Base-by-base conservation (phyloP, 2,888 invertebrate genomes). In the Hyalella azteca region DNA sequence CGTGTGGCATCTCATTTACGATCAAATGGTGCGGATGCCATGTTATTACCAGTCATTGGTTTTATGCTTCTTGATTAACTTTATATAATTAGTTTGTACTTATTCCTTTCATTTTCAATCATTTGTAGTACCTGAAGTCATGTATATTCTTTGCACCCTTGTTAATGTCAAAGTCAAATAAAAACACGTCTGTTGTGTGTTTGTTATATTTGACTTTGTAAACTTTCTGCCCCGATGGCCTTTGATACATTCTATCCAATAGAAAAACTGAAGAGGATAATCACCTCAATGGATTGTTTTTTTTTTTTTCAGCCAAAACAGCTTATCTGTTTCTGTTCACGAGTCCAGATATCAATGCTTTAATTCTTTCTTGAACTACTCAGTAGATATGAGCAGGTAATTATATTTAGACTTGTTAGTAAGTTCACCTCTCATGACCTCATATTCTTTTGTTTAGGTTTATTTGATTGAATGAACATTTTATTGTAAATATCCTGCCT, bases 311-410 rank as follows among this genome's bases (percentile, higher is more conserved):
- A 54, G 22, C 29, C 19, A 54, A 54, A 13, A 54, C 54, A 54
- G 29, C 29, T 54, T 54, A 54, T 54, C 26, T 7, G 22, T 29
- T 54, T 26, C 54, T 54, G 29, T 9, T 54, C 19, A n/a, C 29
- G 54, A 54, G 29, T 54, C 54, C 54, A 54, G 54, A 54, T 54
- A 54, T 22, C 54, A 26, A 22, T 26, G 54, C 54, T 54, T 54
- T 54, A 54, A 54, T 26, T 54, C 29, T 26, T 22, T 22, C 22
- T 54, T 54, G 26, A 54, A 26, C 11, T 54, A 54, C 29, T 54
- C 29, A 54, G 29, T 54, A 26, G 29, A 9, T 22, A 26, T 54
- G 19, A 11, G 54, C 54, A 54, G 54, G 26, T 54, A 54, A 54
- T 54, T 26, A 54, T 11, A n/a, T 11, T 54, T 54, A 54, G 54